These are phyloP conservation scores for Eupithecia subfuscata DNA, from an alignment of 2,888 invertebrate genomes.

Conservation along the genomic window DNA sequence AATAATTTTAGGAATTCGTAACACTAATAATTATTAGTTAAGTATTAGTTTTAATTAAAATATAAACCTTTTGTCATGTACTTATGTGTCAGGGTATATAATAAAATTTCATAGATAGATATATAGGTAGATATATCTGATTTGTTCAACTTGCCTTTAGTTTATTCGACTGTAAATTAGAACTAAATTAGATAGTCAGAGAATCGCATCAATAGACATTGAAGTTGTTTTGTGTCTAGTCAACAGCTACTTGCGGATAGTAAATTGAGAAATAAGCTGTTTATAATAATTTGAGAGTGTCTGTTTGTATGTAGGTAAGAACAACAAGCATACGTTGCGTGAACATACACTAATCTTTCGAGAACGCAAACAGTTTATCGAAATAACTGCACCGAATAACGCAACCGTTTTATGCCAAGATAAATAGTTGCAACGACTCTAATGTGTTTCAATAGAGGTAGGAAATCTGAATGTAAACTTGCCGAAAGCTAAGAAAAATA, in stretches of 20 bases:
- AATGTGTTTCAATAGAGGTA: slow-evolving; percentile 71
- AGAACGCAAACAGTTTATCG: slow-evolving; percentile 68
- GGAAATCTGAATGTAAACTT: slow-evolving; percentile 77
- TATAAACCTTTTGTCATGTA: too few species aligned
- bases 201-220: slow-evolving; percentile 20
- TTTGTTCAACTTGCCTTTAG: background rate
- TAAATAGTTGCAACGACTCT: slow-evolving; percentile 71
- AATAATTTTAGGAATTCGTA: too few species aligned
- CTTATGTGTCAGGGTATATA: background rate
- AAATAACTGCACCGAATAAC: slow-evolving; percentile 67
- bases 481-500: slow-evolving; percentile 72
- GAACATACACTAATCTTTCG: slow-evolving; percentile 55
- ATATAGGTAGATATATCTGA: too few species aligned
- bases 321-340: slow-evolving; percentile 49
- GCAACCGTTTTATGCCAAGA: slow-evolving; percentile 68
- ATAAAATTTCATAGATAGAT: background rate
- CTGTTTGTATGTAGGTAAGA: slow-evolving; percentile 50
- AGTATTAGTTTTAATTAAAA: too few species aligned
- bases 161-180: background rate
- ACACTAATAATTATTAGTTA: too few species aligned
- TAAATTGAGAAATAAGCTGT: slow-evolving; percentile 34
- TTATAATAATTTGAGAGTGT: slow-evolving; percentile 40
- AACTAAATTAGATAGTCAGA: slow-evolving; percentile 13
- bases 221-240: slow-evolving; percentile 22
- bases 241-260: slow-evolving; percentile 19